Evolutionary conservation across 2,888 invertebrate species (phyloP).

Genomic region (Standfussiana lucernea): DNA sequence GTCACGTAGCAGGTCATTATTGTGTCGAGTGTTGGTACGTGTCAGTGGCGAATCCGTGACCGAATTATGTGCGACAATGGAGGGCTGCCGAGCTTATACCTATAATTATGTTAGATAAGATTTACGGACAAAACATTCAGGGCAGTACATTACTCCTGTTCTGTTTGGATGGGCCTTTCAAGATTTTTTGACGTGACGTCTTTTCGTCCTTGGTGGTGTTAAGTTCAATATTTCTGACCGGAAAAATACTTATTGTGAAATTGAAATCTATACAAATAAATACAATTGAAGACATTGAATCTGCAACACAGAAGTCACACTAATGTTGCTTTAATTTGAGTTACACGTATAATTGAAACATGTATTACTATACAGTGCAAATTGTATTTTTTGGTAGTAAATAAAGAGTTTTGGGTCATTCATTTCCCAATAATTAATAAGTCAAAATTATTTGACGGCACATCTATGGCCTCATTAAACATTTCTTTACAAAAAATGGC

Average conservation of each 20-base stretch:
- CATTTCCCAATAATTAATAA: no score
- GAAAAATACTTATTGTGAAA: background rate
- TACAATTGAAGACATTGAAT: no score
- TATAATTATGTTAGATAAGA: constrained; percentile 36
- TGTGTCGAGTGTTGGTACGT: constrained; percentile 68
- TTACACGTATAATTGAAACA: no score
- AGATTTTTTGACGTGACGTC: background rate
- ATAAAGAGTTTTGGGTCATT: no score
- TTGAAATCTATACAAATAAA: background rate
- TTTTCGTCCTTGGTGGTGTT: background rate
- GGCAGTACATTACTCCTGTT: background rate
- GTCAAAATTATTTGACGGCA: no score
- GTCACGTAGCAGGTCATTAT: constrained; percentile 69
- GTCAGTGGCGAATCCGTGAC: constrained; percentile 63
- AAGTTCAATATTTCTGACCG: background rate
- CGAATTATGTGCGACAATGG: constrained; percentile 65
- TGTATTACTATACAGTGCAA: no score
- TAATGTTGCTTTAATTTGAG: no score
- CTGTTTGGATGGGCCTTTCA: background rate
- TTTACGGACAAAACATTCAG: constrained; percentile 26
- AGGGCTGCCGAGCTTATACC: constrained; percentile 20
- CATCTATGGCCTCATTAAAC: no score
- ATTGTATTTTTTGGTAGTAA: no score
- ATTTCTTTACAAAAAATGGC: no score
- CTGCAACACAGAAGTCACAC: no score